Evolutionary conservation across 2,888 invertebrate species (phyloP), one percentile per base, ranked within the genome.

Genomic region (Phasia obesa): DNA sequence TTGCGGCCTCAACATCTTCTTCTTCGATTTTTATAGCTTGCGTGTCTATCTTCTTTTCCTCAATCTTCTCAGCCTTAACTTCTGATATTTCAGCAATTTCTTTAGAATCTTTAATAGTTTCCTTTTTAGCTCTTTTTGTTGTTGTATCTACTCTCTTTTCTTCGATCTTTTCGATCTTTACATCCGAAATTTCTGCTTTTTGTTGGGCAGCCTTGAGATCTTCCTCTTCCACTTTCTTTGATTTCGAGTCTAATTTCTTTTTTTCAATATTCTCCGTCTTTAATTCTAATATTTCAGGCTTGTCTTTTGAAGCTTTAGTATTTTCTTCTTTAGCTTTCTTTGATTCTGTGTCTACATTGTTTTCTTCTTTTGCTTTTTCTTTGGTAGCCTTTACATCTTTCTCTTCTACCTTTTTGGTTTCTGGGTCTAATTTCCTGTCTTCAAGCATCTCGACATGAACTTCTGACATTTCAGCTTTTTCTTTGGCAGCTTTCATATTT

Each of bases 121-220:
- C 19, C 13, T 84, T 64, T 53, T 73, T 49, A 15, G 25, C 27
- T 38, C 62, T 59, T n/a, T 27, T 35, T 1, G 31, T 5, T 23
- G 57, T 35, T 2, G 31, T 1, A 11, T 71, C 53, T 0, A 75
- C 1, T 19, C 57, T 62, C 55, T 57, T 87, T 59, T 78, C 81
- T 78, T 88, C 86, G 11, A 85, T 85, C 79, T 87, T 65, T 25
- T 73, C 71, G 23, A 67, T 59, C 0, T 70, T 59, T 13, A 49
- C 44, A 51, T 86, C 84, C 9, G 84, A 81, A 4, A 57, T 64
- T 49, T 82, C 75, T 3, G 59, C 70, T 42, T 71, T 65, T 2
- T 51, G 19, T 38, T 79, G 60, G 5, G 60, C 59, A 7, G 42
- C 6, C 35, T 60, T 35, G 15, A 67, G 15, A 7, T 81, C 62